Base-by-base conservation (phyloP, 2,113 vertebrate species). In the Paramisgurnus dabryanus region DNA sequence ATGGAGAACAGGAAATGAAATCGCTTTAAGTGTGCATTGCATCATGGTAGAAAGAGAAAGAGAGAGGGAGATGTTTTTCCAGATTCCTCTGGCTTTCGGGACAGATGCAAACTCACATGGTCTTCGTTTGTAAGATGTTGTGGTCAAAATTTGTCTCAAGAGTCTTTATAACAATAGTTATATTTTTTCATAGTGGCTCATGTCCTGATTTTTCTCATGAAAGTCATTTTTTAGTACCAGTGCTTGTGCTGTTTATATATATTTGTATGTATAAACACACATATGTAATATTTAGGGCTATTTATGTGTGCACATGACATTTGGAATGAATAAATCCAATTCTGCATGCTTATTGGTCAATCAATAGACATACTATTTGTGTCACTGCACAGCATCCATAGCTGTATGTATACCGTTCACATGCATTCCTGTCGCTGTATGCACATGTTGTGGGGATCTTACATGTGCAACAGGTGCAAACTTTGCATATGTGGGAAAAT, bases 11-110 rank as follows among this genome's bases (percentile, higher is more conserved):
- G 81, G 76, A 86, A 83, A 80, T 83, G 41, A 83, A 76, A 66
- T 69, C 40, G 4, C 55, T 22, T 58, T 72, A 58, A 72, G 17
- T 27, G 55, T 53, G 50, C 69, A 85, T 85, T 90, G 83, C 79
- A 88, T 89, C 87, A 85, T 64, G 83, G 86, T 79, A 55, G 89
- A 91, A 90, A 91, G 75, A 67, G 64, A 86, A 69, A 67, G 64
- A 86, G 63, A 89, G 81, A 89, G 82, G 89, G 82, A 84, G 81
- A 88, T 87, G 85, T 73, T 85, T 92, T 90, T 84, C 27, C 89
- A 89, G 80, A 90, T 86, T 89, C 77, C 83, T 86, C 87, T 79
- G 73, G 74, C 80, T 86, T 82, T 84, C 75, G 47, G 60, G 60
- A 81, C 89, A 88, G 85, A 89, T 89, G 86, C 87, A 84, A 41